Evolutionary conservation across 2,888 invertebrate species (phyloP).

Genomic region (Stenurella melanura): DNA sequence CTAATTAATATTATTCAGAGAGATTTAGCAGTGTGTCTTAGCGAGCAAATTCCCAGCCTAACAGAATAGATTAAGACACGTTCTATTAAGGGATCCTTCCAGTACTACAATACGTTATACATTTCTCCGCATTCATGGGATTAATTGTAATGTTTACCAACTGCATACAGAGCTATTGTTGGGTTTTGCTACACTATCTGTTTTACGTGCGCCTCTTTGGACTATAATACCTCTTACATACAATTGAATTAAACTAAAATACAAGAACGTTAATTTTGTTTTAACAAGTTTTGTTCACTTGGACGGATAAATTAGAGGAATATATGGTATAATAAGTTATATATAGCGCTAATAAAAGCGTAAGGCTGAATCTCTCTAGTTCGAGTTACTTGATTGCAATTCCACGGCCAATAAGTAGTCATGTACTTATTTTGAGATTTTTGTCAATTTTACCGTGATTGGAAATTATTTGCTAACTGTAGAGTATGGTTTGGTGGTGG

Average conservation of each 20-base stretch:
- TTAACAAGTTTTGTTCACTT: background rate
- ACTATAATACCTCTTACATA: constrained; percentile 8
- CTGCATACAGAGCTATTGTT: constrained; percentile 49
- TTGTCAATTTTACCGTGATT: no score
- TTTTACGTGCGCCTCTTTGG: constrained; percentile 35
- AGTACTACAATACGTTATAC: constrained; percentile 49
- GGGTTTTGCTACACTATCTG: constrained; percentile 43
- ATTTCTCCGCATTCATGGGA: constrained; percentile 50
- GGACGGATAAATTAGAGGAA: background rate
- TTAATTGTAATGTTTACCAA: constrained; percentile 53
- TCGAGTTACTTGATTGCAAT: no score
- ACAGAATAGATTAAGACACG: constrained; percentile 54
- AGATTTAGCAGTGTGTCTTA: constrained; percentile 52
- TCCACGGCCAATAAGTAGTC: no score
- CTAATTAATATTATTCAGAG: constrained; percentile 55
- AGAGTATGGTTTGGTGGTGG: no score
- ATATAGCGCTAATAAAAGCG: no score
- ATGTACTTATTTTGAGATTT: no score
- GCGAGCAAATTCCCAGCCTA: constrained; percentile 54
- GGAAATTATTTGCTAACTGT: no score
- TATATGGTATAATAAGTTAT: no score
- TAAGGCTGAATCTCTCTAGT: no score
- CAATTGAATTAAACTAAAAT: constrained; percentile 15
- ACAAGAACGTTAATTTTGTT: constrained; percentile 2
- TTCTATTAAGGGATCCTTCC: constrained; percentile 41